Percentiles rank a stretch among this genome's conserved stretches.
These are phyloP conservation scores for Zoanthus gigantus DNA, from an alignment of 92 coral and sea anemone species.

Conservation along the genomic window DNA sequence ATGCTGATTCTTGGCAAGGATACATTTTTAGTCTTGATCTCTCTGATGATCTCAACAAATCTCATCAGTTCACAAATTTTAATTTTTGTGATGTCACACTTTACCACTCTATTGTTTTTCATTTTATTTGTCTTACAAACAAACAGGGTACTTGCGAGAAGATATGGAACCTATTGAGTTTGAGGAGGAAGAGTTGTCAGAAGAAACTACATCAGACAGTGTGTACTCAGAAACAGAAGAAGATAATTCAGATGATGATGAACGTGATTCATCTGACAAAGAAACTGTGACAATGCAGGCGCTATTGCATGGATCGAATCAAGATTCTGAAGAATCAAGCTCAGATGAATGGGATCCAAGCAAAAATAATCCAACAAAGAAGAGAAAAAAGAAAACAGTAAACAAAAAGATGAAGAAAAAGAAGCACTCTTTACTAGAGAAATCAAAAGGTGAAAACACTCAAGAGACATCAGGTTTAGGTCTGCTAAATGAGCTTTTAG, in stretches of 20 bases:
- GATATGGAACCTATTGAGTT: conserved; percentile 90
- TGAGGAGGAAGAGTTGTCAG: conserved; percentile 74
- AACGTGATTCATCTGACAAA: conserved; percentile 64
- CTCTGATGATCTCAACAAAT: too few species aligned
- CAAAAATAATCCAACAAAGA: conserved; percentile 77
- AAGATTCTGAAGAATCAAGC: conserved; percentile 68
- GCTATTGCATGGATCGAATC: conserved; percentile 64
- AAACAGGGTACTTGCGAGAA: conserved; percentile 88
- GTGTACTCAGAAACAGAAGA: conserved; percentile 52
- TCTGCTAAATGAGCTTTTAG: not conserved
- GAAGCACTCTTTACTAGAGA: not conserved
- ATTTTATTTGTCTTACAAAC: not conserved
- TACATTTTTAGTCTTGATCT: too few species aligned
- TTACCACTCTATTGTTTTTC: not conserved
- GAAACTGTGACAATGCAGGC: conserved; percentile 68
- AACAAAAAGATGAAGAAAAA: conserved; percentile 54
- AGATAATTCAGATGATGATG: conserved; percentile 60
- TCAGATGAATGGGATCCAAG: conserved; percentile 94
- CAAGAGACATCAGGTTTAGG: not conserved
- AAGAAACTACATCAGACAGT: conserved; percentile 71
- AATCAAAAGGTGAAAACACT: not conserved
- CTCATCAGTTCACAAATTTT: too few species aligned
- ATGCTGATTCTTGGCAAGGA: too few species aligned
- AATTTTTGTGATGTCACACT: too few species aligned
- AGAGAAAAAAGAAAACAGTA: conserved; percentile 62